Evolutionary conservation across 2,113 vertebrate genomes (phyloP).

Genomic region (Gnathonemus echidnorhynchus): DNA sequence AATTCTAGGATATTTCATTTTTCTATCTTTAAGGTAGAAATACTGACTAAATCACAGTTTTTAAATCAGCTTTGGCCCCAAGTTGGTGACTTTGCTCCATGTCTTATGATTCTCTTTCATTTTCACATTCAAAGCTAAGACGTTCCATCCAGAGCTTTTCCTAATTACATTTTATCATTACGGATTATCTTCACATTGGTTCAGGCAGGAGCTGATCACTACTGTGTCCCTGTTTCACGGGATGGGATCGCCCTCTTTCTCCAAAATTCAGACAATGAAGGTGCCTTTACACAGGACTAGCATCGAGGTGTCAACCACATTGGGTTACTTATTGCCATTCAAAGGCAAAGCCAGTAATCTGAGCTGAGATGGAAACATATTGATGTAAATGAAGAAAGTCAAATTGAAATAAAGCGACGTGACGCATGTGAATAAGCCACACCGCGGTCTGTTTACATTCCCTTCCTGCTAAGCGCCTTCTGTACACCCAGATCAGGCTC

Average conservation of each 20-base stretch:
- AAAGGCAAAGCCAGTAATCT: not conserved
- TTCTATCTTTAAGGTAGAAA: not conserved
- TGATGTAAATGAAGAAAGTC: conserved; percentile 2
- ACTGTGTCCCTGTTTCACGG: not conserved
- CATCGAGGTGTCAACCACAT: not conserved
- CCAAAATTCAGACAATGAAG: not conserved
- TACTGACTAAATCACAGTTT: not conserved
- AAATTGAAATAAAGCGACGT: not conserved
- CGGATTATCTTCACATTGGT: not conserved
- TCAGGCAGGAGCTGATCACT: not conserved
- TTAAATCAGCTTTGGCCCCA: not conserved
- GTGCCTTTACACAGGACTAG: not conserved
- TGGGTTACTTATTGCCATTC: not conserved
- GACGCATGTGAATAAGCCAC: not conserved
- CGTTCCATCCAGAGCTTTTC: not conserved
- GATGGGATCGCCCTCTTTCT: not conserved
- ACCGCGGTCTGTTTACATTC: not conserved
- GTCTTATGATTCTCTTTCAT: not conserved
- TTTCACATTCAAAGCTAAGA: not conserved
- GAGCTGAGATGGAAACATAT: not conserved
- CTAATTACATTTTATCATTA: conserved; percentile 5
- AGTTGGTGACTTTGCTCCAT: not conserved
- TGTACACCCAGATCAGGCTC: not conserved
- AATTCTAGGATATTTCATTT: not conserved
- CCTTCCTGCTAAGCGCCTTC: not conserved